Percentiles rank a stretch among this genome's conserved stretches.
These are phyloP conservation scores for Catostylus mosaicus DNA, from an alignment of 30 jellyfish, hydroid and myxozoan genomes.

Conservation along the genomic window DNA sequence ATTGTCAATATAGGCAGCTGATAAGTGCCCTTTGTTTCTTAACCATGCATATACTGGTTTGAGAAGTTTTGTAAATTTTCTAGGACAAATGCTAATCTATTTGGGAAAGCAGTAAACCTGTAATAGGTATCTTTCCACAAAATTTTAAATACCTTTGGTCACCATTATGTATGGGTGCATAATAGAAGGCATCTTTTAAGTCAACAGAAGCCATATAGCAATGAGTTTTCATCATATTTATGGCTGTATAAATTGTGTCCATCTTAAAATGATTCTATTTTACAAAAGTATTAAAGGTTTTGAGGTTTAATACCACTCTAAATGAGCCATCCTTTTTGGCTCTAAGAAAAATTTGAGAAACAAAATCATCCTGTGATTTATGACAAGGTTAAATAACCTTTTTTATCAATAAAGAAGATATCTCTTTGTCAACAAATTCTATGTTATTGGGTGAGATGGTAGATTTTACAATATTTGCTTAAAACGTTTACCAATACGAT, in stretches of 20 bases:
- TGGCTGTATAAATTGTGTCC: constrained; percentile 20
- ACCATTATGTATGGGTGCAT: too few relatives aligned
- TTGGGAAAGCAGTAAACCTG: too few relatives aligned
- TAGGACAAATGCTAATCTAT: too few relatives aligned
- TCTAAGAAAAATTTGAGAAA: constrained; percentile 26
- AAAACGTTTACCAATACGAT: constrained; percentile 4
- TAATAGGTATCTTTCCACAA: too few relatives aligned
- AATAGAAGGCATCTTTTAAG: neutral
- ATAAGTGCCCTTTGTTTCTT: constrained; percentile 15
- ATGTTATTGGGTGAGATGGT: neutral
- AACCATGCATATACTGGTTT: constrained; percentile 34
- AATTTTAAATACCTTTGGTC: too few relatives aligned
- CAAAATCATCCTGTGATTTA: neutral
- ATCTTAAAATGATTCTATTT: constrained; percentile 24
- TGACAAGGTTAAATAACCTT: neutral
- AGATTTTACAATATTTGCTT: constrained; percentile 1
- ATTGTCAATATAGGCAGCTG: constrained; percentile 52
- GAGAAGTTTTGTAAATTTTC: constrained; percentile 39
- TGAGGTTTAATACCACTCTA: constrained; percentile 28
- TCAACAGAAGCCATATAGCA: constrained; percentile 21
- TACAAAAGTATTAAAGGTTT: constrained; percentile 19
- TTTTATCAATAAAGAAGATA: neutral
- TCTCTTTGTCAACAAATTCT: neutral
- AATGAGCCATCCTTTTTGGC: constrained; percentile 40
- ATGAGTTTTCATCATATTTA: constrained; percentile 4